Percentiles rank a stretch among this genome's conserved stretches.
These are phyloP conservation scores for Mastomys natalensis DNA, from an alignment of 2,113 vertebrate genomes.

Conservation along the genomic window DNA sequence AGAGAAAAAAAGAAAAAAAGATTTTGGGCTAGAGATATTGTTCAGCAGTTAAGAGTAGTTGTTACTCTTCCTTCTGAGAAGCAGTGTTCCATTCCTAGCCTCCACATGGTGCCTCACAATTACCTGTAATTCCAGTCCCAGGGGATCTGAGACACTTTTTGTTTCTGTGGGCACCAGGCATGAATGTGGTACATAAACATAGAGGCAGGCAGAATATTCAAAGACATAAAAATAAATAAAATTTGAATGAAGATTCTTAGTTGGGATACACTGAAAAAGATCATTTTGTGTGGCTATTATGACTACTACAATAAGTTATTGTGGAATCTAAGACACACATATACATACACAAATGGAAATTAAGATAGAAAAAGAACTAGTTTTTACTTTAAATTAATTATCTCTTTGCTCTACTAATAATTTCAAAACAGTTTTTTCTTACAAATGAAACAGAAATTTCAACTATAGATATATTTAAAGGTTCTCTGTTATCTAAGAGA, in stretches of 20 bases:
- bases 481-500: background rate
- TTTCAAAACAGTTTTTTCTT: slow-evolving; percentile 12
- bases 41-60: background rate
- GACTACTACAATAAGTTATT: background rate
- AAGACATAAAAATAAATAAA: background rate
- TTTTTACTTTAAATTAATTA: slow-evolving; percentile 42
- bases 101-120: background rate
- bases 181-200: background rate
- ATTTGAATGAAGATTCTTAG: slow-evolving; percentile 44
- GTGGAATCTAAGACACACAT: background rate
- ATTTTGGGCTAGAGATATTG: background rate
- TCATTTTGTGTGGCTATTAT: background rate
- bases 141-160: background rate
- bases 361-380: background rate
- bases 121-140: background rate
- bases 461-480: slow-evolving; percentile 22
- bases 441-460: slow-evolving; percentile 10
- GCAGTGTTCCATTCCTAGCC: background rate
- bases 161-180: background rate
- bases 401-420: slow-evolving; percentile 17
- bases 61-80: background rate
- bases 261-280: background rate
- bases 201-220: background rate
- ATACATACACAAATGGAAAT: background rate
- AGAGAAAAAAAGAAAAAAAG: background rate